Evolutionary conservation across 2,113 vertebrate genomes (phyloP), one percentile per base, ranked within the genome.

Genomic region (Cnemophilus loriae): DNA sequence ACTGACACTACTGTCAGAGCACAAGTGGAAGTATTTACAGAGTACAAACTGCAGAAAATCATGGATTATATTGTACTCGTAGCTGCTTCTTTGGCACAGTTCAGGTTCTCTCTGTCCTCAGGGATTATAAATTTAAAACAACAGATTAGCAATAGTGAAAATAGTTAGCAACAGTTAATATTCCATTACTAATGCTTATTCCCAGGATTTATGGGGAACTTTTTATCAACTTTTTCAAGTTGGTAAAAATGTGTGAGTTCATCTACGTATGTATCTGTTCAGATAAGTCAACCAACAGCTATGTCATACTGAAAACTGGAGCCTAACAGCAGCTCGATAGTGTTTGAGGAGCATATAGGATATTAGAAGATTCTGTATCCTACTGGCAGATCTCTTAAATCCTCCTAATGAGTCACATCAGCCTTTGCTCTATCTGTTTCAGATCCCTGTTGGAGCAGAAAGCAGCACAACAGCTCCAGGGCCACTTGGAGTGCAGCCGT

Each of bases 401-500:
- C 42, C 13, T 35, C 41, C 12, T 2, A 0, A 7, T 55, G 35
- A 86, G 18, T 27, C 35, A 49, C 47, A 50, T 63, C 53, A 68
- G 67, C 44, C n/a, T 84, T 55, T 46, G 10, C 14, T 61, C 13
- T 77, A 1, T 21, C 46, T 46, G 9, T 70, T 88, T 44, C 71
- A 63, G 55, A 70, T 53, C 22, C 18, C 21, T 52, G 30, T 37
- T 65, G 56, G 32, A 70, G 63, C 50, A 74, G 28, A 81, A 84
- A 50, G 52, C 0, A 2, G 11, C 61, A 67, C 2, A 2, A 35
- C 9, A 55, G 33, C 26, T 50, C 33, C 23, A 30, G 55, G 32
- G 37, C 53, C 15, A 41, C 37, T 5, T 27, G 76, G 71, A 69
- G 49, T 46, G 37, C 3, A 4, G 33, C 10, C 0, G 0, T 16